A percentile compares a stretch with the other conserved stretches of the same genome.
Conservation (phyloP, 2,113 vertebrate genomes). For the Siniperca knerii region DNA sequence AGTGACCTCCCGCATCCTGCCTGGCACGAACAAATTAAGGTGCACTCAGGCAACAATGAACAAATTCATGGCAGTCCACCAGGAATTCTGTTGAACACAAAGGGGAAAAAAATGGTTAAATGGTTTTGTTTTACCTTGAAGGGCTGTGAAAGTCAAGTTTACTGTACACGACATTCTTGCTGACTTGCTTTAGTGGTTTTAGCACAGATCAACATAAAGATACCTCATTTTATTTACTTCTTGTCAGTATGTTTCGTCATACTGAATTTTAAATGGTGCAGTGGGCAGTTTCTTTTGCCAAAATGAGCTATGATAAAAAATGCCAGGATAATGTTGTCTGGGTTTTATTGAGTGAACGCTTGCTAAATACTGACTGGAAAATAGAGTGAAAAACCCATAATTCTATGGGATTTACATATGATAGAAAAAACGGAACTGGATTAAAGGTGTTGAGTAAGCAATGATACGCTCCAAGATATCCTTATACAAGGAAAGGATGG, state of each 20-base stretch:
- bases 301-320: neutral
- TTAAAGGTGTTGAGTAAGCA: neutral
- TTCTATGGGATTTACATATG: neutral
- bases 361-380: neutral
- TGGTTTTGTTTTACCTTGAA: constrained; percentile 54
- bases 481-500: neutral
- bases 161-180: neutral
- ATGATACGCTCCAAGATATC: neutral
- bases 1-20: constrained; percentile 50
- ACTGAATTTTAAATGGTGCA: neutral
- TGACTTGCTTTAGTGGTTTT: neutral
- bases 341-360: neutral
- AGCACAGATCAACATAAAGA: neutral
- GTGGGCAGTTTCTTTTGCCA: no score
- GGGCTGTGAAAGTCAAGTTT: constrained; percentile 21
- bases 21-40: constrained; percentile 53
- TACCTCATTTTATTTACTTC: neutral
- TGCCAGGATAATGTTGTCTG: neutral
- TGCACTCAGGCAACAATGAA: constrained; percentile 66
- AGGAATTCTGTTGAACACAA: constrained; percentile 40
- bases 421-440: neutral
- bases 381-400: neutral
- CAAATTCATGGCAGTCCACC: constrained; percentile 40
- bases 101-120: neutral
- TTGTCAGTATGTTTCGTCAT: neutral